Conservation (phyloP, 2,113 vertebrate genomes). For the Oryzias melastigma region DNA sequence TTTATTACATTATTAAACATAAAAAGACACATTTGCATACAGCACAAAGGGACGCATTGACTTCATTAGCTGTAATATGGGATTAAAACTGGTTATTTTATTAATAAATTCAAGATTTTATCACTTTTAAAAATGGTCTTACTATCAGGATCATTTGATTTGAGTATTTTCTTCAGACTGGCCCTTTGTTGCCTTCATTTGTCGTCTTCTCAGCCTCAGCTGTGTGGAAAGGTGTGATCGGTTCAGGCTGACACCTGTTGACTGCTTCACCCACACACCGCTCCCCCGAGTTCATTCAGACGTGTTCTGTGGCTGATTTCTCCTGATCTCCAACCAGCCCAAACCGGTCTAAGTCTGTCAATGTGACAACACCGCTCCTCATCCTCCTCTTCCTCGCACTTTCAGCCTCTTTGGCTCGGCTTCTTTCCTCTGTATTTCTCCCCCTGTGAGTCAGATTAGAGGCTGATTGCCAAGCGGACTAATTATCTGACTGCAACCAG, state of each 20-base stretch:
- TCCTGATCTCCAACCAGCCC: conserved; percentile 26
- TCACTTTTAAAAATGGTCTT: too few species aligned
- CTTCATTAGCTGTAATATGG: too few species aligned
- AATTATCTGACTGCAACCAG: conserved; percentile 68
- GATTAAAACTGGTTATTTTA: too few species aligned
- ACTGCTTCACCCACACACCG: neutral
- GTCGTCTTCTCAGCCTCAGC: neutral
- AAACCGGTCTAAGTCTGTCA: conserved; percentile 24
- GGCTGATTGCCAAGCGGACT: conserved; percentile 62
- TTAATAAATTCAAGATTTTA: too few species aligned
- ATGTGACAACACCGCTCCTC: conserved; percentile 9
- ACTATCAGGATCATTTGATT: too few species aligned
- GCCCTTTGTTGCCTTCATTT: too few species aligned
- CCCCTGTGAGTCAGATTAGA: conserved; percentile 54
- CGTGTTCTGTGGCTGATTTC: conserved; percentile 29
- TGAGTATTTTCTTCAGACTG: too few species aligned
- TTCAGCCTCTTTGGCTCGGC: conserved; percentile 2
- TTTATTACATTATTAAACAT: neutral
- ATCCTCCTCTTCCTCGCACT: conserved; percentile 7
- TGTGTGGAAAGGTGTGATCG: neutral
- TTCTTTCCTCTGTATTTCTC: conserved; percentile 24
- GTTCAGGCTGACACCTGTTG: neutral
- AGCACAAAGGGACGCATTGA: too few species aligned
- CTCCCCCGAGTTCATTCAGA: conserved; percentile 9
- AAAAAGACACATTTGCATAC: too few species aligned